A percentile compares a stretch with the other conserved stretches of the same genome.
phyloP scores from a whole-genome alignment of 2,888 invertebrate species.

The Xanthia icteritia region DNA sequence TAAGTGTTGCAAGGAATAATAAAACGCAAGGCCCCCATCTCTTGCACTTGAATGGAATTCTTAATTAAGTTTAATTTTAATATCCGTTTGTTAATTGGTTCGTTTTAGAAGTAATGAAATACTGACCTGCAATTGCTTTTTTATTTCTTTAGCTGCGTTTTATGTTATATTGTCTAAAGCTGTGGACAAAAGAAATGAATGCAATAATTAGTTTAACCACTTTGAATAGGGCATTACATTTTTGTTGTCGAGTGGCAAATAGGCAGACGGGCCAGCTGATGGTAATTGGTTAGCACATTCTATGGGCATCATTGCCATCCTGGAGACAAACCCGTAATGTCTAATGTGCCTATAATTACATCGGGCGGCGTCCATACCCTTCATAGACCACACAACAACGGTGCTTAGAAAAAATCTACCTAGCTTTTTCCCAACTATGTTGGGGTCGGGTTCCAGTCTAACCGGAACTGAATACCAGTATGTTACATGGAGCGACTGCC shows the following conservation, averaged over 20 bases:
- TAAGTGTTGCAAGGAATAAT: slow-evolving; percentile 54
- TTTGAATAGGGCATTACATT: not conserved
- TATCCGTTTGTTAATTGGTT: slow-evolving; percentile 57
- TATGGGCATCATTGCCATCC: not conserved
- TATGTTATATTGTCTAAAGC: slow-evolving; percentile 26
- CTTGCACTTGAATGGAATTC: slow-evolving; percentile 52
- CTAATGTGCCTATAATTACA: not conserved
- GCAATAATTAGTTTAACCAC: slow-evolving; percentile 1
- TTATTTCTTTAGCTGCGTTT: slow-evolving; percentile 43
- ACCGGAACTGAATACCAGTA: not conserved
- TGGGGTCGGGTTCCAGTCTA: too few relatives aligned
- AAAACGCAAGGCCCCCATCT: slow-evolving; percentile 48
- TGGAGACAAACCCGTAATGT: not conserved
- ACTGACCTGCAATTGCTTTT: slow-evolving; percentile 41
- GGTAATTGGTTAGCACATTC: not conserved
- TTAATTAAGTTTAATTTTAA: slow-evolving; percentile 63
- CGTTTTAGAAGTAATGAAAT: slow-evolving; percentile 52
- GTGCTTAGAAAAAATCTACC: not conserved
- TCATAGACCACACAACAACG: not conserved
- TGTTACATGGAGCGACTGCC: not conserved
- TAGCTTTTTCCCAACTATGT: not conserved
- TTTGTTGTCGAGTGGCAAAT: not conserved
- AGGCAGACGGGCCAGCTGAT: too few relatives aligned
- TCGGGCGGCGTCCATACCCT: not conserved
- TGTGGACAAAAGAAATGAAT: slow-evolving; percentile 7